Base-by-base conservation (phyloP, 2,888 invertebrate genomes). In the Aromia moschata region DNA sequence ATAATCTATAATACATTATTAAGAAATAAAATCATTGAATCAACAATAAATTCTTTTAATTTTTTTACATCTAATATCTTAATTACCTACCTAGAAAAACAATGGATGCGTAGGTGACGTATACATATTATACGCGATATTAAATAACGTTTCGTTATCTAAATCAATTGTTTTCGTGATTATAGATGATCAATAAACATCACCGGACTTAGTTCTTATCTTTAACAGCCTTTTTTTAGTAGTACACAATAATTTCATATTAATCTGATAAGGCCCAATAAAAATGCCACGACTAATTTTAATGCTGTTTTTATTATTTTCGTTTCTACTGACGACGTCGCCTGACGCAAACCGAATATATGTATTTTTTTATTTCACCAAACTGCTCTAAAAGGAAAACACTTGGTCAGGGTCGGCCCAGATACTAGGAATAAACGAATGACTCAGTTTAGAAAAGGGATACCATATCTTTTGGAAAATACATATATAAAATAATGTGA, bases 181-280 rank as follows among this genome's bases (percentile, higher is more conserved):
- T 43, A 43, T 10, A 12, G 20, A 43, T 18, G 43, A 20, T 43
- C 16, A 43, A 43, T n/a, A 43, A 17, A 43, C 17, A 20, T 43
- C 7, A 25, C 18, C 1, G 12, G 20, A 43, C 20, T 43, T 38
- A 38, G 4, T 38, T 38, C 38, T 38, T 43, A 20, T 43, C 20
- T 11, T 1, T 20, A 43, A 20, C 11, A 25, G 20, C 12, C n/a
- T 25, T 20, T 43, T 43, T 43, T 43, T 33, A 43, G 20, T 20
- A 43, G 12, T 43, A 43, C 33, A 11, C 12, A 43, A n/a, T 41
- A 41, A 41, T 41, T 41, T 41, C 17, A 41, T 41, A 41, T 41
- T 17, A 17, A 41, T 41, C 17, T 17, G 25, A 25, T 25, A 43
- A 18, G 33, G n/a, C 33, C 10, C 7, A 7, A 33, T 11, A 33